phyloP scores from a whole-genome alignment of 1,140 invertebrate species.

The Solenopsis fugax region DNA sequence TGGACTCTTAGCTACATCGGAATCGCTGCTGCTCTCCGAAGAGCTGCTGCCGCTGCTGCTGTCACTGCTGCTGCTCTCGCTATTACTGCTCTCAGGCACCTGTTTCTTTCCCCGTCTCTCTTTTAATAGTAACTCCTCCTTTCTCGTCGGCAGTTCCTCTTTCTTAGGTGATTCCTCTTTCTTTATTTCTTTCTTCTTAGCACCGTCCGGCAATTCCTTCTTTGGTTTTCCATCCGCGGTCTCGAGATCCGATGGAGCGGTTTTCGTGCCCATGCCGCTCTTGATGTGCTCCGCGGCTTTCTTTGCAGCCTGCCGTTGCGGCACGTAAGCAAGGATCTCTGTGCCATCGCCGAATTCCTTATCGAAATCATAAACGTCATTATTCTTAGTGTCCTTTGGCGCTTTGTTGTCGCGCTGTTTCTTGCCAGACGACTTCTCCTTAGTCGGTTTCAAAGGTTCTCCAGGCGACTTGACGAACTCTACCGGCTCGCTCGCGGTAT shows the following conservation, averaged over 20 bases:
- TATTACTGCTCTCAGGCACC: constrained; percentile 76
- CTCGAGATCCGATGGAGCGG: constrained; percentile 79
- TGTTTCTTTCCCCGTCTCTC: constrained; percentile 78
- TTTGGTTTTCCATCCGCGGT: constrained; percentile 81
- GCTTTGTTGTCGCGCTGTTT: constrained; percentile 80
- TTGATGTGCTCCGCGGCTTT: constrained; percentile 96
- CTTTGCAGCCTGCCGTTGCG: constrained; percentile 95
- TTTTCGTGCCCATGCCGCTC: constrained; percentile 90
- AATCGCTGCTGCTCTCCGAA: constrained; percentile 84
- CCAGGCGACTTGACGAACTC: constrained; percentile 79
- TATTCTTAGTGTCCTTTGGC: constrained; percentile 82
- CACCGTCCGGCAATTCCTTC: constrained; percentile 78
- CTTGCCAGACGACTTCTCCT: constrained; percentile 81
- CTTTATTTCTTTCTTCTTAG: constrained; percentile 82
- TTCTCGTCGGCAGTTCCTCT: constrained; percentile 75
- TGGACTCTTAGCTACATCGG: constrained; percentile 80
- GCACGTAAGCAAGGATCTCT: constrained; percentile 94
- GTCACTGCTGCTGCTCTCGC: constrained; percentile 72
- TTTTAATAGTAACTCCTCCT: constrained; percentile 77
- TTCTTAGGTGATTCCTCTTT: constrained; percentile 80
- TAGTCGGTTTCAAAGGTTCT: constrained; percentile 80
- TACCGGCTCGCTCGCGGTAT: constrained; percentile 66
- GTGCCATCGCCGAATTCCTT: constrained; percentile 89
- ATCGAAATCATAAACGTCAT: constrained; percentile 89
- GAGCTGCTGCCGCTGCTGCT: constrained; percentile 83